A percentile compares a stretch with the other conserved stretches of the same genome.
Conservation (phyloP, 2,113 vertebrate genomes). For the Callocephalon fimbriatum region DNA sequence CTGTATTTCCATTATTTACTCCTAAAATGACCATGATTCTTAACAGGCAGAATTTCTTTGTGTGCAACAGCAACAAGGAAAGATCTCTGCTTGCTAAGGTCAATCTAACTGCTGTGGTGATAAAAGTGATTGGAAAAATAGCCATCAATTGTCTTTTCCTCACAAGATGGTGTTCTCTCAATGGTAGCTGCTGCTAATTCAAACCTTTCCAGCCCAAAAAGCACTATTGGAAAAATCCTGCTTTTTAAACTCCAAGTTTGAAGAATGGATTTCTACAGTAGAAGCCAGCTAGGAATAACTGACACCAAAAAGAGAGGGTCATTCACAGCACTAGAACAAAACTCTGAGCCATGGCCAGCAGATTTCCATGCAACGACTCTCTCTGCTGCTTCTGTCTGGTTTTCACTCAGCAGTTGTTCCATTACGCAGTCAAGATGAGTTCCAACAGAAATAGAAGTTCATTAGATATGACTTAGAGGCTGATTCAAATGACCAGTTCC, state of each 20-base stretch:
- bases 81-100: neutral
- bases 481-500: neutral
- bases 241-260: neutral
- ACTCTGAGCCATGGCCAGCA: neutral
- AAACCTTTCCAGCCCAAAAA: neutral
- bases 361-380: neutral
- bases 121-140: neutral
- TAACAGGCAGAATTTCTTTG: neutral
- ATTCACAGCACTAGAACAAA: neutral
- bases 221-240: neutral
- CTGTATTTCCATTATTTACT: neutral
- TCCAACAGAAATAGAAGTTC: neutral
- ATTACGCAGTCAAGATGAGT: neutral
- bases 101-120: neutral
- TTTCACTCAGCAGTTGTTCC: neutral
- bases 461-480: neutral
- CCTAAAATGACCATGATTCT: neutral
- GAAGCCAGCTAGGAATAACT: neutral
- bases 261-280: neutral
- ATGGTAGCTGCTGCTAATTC: neutral
- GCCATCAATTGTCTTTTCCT: neutral
- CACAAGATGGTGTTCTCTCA: rapidly evolving
- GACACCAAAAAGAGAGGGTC: neutral
- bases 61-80: neutral
- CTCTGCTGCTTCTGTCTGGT: neutral